Conservation (phyloP, 1,140 invertebrate genomes). For the Periplaneta americana region DNA sequence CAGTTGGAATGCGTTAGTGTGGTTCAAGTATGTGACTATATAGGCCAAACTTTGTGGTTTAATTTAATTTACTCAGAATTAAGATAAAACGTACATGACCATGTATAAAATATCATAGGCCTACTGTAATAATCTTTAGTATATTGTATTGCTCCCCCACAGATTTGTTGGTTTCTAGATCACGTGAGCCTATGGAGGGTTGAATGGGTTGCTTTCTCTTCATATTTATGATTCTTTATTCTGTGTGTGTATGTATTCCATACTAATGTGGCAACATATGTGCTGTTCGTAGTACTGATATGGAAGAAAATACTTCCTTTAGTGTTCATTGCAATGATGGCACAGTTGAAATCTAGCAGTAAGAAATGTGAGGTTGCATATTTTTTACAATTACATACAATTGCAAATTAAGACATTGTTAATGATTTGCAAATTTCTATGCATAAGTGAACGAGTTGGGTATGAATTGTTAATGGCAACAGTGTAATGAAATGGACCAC, state of each 20-base stretch:
- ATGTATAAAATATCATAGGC: neutral
- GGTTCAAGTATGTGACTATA: neutral
- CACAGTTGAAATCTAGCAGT: neutral
- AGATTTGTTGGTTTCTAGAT: neutral
- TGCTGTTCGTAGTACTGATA: no score
- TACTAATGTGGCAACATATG: no score
- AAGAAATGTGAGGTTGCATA: neutral
- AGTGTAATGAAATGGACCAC: no score
- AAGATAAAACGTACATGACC: neutral
- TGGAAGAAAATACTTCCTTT: neutral
- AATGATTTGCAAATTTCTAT: neutral
- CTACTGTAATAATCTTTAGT: neutral
- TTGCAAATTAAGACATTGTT: neutral
- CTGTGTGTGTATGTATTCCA: neutral
- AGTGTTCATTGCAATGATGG: neutral
- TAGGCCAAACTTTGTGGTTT: neutral
- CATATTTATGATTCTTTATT: neutral
- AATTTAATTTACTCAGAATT: neutral
- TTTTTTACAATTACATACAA: neutral
- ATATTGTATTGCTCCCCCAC: no score
- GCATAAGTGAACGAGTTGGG: neutral
- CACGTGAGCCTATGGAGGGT: neutral
- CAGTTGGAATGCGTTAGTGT: neutral
- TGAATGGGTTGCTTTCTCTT: neutral
- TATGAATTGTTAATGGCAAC: neutral